phyloP scores from a whole-genome alignment of 1,140 invertebrate species.

The Drosophila fuyamai region DNA sequence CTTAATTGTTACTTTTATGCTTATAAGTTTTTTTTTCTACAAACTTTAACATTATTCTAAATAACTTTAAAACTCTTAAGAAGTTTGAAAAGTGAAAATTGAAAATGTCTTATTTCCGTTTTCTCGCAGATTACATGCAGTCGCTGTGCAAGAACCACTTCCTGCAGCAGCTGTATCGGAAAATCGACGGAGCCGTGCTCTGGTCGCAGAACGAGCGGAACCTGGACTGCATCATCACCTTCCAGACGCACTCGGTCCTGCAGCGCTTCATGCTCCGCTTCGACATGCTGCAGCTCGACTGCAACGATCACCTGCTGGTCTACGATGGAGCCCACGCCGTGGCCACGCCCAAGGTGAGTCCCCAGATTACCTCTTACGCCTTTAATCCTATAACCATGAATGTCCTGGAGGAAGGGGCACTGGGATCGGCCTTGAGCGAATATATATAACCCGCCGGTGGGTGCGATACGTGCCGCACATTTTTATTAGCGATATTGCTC shows the following conservation, averaged over 20 bases:
- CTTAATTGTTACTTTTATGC: no score
- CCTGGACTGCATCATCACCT: constrained; percentile 95
- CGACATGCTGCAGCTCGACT: constrained; percentile 92
- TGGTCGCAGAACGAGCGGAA: constrained; percentile 95
- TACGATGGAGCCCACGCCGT: constrained; percentile 96
- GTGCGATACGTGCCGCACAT: constrained; percentile 32
- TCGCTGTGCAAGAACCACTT: constrained; percentile 94
- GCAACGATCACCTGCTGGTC: constrained; percentile 96
- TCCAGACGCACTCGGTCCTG: constrained; percentile 96
- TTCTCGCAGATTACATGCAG: constrained; percentile 92
- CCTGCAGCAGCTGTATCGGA: constrained; percentile 93
- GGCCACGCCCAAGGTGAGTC: constrained; percentile 92
- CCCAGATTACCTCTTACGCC: neutral
- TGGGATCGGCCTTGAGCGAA: neutral
- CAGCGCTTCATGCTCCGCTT: constrained; percentile 97
- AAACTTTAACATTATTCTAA: no score
- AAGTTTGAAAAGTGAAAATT: no score
- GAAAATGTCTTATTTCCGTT: neutral
- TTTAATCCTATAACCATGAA: neutral
- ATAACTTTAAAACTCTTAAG: no score
- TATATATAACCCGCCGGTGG: constrained; percentile 4
- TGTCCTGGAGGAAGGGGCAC: neutral
- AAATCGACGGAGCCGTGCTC: constrained; percentile 95
- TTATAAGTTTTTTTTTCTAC: no score
- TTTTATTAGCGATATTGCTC: constrained; percentile 40